A percentile compares a stretch with the other conserved stretches of the same genome.
phyloP scores from a whole-genome alignment of 2,888 invertebrate genomes.

The Eilema sororculum region DNA sequence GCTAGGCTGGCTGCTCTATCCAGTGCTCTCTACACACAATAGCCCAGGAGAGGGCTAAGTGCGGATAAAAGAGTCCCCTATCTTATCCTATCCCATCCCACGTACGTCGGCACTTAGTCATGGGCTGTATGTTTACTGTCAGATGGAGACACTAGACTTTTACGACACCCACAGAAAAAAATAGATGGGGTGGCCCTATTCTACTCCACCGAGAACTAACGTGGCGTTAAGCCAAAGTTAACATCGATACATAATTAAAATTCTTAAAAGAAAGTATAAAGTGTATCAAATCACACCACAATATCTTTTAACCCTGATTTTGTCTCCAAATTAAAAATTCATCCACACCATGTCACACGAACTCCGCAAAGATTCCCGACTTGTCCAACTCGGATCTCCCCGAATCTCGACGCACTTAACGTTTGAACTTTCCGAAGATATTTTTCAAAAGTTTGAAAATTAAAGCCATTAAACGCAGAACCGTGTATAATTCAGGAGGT shows the following conservation, averaged over 20 bases:
- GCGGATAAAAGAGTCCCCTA: too few species aligned
- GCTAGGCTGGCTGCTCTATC: too few species aligned
- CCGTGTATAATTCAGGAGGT: conserved; percentile 68
- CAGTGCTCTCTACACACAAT: too few species aligned
- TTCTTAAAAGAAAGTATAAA: not conserved
- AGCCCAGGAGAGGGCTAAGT: too few species aligned
- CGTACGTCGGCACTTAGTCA: too few species aligned
- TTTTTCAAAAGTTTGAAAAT: conserved; percentile 76
- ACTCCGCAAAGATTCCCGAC: conserved; percentile 53
- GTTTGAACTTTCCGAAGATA: conserved; percentile 64
- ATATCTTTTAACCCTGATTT: not conserved
- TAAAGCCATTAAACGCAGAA: conserved; percentile 75
- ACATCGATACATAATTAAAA: not conserved
- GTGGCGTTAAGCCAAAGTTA: too few species aligned
- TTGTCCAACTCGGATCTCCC: conserved; percentile 53
- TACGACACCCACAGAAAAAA: too few species aligned
- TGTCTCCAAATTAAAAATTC: conserved; percentile 57
- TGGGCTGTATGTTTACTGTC: too few species aligned
- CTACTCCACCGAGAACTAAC: too few species aligned
- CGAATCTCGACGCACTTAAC: conserved; percentile 54
- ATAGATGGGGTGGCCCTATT: too few species aligned
- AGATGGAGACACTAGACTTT: too few species aligned
- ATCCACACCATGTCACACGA: conserved; percentile 59
- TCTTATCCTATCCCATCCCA: too few species aligned
- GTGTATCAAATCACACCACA: not conserved